Conservation (phyloP, 2,113 vertebrate species). For the Chamaea fasciata region DNA sequence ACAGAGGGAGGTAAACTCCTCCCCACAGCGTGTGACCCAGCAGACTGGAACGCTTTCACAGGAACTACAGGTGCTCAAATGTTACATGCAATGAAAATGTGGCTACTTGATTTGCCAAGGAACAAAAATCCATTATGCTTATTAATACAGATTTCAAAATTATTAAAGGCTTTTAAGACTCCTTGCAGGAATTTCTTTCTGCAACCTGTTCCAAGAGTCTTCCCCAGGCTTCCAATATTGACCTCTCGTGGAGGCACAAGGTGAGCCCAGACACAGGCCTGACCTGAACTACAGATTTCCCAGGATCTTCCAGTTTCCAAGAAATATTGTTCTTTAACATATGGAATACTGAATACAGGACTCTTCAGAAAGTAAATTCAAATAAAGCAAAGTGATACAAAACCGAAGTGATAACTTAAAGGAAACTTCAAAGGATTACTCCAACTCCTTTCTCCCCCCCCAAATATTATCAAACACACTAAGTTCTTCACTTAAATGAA, state of each 20-base stretch:
- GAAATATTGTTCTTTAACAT: neutral
- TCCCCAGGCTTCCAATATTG: neutral
- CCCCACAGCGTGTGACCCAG: neutral
- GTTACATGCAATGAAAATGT: fast-evolving
- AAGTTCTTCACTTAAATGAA: neutral
- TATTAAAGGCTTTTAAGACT: neutral
- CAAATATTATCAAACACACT: neutral
- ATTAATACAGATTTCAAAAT: neutral
- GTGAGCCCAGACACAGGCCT: neutral
- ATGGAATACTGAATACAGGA: neutral
- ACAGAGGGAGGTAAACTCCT: neutral
- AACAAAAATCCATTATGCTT: neutral
- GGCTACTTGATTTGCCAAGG: fast-evolving
- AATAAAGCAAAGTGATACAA: neutral
- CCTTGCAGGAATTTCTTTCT: neutral
- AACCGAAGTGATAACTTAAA: neutral
- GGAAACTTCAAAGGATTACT: neutral
- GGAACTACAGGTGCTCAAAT: neutral
- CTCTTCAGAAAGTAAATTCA: neutral
- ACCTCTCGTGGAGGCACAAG: fast-evolving
- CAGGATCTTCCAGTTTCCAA: neutral
- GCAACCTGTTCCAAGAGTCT: neutral
- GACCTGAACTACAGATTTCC: neutral
- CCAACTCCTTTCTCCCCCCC: neutral
- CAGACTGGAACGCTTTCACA: neutral